phyloP scores from a whole-genome alignment of 2,797 vertebrate species.

The Lacerta agilis region DNA sequence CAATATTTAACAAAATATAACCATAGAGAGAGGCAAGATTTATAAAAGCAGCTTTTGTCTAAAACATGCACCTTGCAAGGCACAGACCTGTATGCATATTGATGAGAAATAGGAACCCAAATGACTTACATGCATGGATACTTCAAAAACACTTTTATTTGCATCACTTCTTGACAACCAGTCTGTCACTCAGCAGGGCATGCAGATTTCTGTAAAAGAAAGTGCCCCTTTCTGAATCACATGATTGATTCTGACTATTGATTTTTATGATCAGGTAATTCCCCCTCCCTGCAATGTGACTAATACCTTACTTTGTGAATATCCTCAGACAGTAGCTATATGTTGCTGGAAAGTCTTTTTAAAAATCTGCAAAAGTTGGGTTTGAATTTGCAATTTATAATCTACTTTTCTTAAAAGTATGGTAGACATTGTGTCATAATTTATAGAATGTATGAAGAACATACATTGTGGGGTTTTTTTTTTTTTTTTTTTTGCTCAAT shows the following conservation, averaged over 20 bases:
- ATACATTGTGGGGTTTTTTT: not conserved
- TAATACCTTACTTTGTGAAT: not conserved
- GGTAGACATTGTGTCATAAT: not conserved
- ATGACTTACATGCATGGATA: not conserved
- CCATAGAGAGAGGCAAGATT: not conserved
- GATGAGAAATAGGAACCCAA: not conserved
- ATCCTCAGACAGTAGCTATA: not conserved
- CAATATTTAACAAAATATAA: not conserved
- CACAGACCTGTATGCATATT: not conserved
- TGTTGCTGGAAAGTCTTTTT: not conserved
- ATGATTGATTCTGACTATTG: not conserved
- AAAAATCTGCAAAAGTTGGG: not conserved
- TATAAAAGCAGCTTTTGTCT: not conserved
- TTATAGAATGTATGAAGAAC: slow-evolving; percentile 8
- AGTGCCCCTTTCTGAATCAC: not conserved
- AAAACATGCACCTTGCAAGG: not conserved
- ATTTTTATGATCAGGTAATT: too few relatives aligned
- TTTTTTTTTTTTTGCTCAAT: slow-evolving; percentile 18
- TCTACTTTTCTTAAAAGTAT: not conserved
- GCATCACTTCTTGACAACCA: not conserved
- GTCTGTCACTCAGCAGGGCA: not conserved
- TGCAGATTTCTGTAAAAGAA: not conserved
- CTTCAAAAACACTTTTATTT: not conserved
- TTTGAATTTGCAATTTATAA: not conserved
- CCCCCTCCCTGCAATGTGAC: not conserved